Percentiles rank a stretch among this genome's conserved stretches.
Conservation (phyloP, 2,113 vertebrate species). For the Anseranas semipalmata region DNA sequence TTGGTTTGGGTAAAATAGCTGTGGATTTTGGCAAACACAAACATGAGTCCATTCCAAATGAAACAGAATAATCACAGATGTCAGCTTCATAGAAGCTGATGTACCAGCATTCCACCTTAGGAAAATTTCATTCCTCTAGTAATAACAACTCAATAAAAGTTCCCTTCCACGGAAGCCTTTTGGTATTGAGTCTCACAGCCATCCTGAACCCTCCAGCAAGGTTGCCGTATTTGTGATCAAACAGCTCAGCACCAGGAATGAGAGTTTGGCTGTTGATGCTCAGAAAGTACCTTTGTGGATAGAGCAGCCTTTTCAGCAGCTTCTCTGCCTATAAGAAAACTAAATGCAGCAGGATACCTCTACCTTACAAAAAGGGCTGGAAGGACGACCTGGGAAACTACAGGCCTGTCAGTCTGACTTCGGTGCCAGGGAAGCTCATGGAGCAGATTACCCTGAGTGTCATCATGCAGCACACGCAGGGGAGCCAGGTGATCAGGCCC, state of each 20-base stretch:
- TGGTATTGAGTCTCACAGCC: not conserved
- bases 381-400: no score
- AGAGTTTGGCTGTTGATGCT: not conserved
- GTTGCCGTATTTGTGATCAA: not conserved
- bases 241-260: not conserved
- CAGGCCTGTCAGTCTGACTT: no score
- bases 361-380: no score
- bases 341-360: not conserved
- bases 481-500: no score
- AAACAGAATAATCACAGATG: not conserved
- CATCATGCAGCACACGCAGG: no score
- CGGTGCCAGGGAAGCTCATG: no score
- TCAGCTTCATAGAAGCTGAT: not conserved
- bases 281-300: not conserved
- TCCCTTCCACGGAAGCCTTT: not conserved
- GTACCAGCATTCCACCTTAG: not conserved
- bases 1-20: conserved; percentile 1
- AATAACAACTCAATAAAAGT: not conserved
- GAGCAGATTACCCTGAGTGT: no score
- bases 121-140: conserved; percentile 7
- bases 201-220: not conserved
- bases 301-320: not conserved
- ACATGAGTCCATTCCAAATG: not conserved
- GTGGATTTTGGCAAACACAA: conserved; percentile 12
- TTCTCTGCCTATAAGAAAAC: not conserved